phyloP scores from a whole-genome alignment of 2,888 invertebrate genomes.

The Pegoplata infirma region DNA sequence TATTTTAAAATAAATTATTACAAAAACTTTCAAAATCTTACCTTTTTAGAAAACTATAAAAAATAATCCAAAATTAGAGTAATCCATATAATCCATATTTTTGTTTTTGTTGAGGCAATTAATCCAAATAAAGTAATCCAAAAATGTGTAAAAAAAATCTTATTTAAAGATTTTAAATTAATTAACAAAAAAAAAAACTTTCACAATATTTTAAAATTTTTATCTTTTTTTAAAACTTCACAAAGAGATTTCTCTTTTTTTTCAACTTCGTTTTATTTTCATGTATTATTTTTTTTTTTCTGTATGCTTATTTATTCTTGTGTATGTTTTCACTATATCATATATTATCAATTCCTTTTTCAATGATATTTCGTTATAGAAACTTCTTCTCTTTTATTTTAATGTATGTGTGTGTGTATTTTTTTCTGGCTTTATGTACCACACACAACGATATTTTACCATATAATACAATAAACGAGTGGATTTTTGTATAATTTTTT shows the following conservation, averaged over 20 bases:
- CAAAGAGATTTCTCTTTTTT: conserved; percentile 40
- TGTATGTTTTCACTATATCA: conserved; percentile 43
- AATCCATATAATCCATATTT: conserved; percentile 21
- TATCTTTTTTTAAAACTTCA: background rate
- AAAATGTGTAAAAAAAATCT: background rate
- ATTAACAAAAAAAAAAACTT: conserved; percentile 42
- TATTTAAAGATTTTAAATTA: background rate
- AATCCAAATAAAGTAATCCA: conserved; percentile 17
- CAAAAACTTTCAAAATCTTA: conserved; percentile 3
- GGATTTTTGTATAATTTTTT: no score
- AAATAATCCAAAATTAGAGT: background rate
- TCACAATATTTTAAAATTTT: conserved; percentile 51
- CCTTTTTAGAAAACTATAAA: background rate
- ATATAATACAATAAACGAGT: background rate
- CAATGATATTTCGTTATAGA: conserved; percentile 47
- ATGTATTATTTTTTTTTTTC: conserved; percentile 5
- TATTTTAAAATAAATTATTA: no score
- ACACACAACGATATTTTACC: background rate
- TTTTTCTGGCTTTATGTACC: background rate
- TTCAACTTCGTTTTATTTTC: conserved; percentile 29
- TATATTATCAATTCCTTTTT: conserved; percentile 55
- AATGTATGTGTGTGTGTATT: background rate
- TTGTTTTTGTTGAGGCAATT: no score
- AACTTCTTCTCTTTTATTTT: background rate
- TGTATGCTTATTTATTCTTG: conserved; percentile 32